A percentile compares a stretch with the other conserved stretches of the same genome.
phyloP scores from a whole-genome alignment of 2,113 vertebrate genomes.

The Paraplagusia blochii region DNA sequence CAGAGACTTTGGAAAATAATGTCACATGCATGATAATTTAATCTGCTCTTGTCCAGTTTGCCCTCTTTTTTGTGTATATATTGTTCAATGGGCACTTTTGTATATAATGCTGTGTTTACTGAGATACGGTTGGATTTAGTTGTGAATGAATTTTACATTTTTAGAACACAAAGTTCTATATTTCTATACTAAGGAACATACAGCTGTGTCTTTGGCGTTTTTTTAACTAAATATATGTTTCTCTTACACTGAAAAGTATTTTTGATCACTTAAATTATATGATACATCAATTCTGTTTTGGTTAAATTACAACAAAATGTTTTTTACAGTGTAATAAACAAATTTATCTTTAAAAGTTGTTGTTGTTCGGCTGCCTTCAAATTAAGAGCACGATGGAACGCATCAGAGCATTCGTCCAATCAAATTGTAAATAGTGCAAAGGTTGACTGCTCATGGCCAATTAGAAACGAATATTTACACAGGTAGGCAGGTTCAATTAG shows the following conservation, averaged over 20 bases:
- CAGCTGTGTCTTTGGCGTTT: no score
- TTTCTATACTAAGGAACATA: no score
- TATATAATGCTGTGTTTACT: constrained; percentile 33
- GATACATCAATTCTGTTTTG: no score
- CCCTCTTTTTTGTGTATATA: constrained; percentile 56
- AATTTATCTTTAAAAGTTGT: no score
- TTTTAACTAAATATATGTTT: no score
- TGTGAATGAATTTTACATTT: background rate
- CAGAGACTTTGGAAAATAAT: background rate
- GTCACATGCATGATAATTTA: background rate
- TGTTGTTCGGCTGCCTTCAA: background rate
- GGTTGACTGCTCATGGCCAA: constrained; percentile 24
- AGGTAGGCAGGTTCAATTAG: constrained; percentile 36
- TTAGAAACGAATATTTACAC: background rate
- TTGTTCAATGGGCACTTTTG: constrained; percentile 44
- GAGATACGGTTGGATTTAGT: constrained; percentile 9
- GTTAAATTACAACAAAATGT: no score
- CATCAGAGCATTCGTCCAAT: constrained; percentile 37
- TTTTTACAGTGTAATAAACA: no score
- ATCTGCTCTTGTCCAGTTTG: background rate
- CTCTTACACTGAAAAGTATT: no score
- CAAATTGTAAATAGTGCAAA: constrained; percentile 11
- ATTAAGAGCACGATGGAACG: background rate
- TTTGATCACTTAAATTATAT: no score
- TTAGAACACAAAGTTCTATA: no score